These are phyloP conservation scores for Andrena flavipes DNA, from an alignment of 2,888 invertebrate genomes.

Conservation along the genomic window DNA sequence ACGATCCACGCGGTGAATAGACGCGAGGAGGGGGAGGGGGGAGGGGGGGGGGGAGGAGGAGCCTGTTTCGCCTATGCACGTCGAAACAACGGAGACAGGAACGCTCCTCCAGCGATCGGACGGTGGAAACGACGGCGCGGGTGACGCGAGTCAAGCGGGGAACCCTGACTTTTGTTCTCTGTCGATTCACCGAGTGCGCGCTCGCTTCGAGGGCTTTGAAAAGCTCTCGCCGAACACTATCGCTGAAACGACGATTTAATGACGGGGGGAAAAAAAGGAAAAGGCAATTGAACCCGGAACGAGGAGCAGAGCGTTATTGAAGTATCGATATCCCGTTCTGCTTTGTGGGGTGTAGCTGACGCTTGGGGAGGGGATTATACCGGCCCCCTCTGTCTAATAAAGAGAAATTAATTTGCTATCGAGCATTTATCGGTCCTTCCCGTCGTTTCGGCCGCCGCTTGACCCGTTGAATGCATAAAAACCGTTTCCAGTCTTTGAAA, in stretches of 20 bases:
- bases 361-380: not conserved
- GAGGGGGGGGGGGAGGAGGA: too few relatives aligned
- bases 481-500: conserved; percentile 37
- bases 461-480: conserved; percentile 22
- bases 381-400: conserved; percentile 31
- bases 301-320: conserved; percentile 22
- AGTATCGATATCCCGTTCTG: conserved; percentile 43
- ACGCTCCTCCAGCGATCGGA: not conserved
- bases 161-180: conserved; percentile 13
- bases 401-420: conserved; percentile 52
- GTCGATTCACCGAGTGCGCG: conserved; percentile 1
- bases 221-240: conserved; percentile 33
- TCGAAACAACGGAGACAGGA: too few relatives aligned
- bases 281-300: conserved; percentile 42
- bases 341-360: not conserved
- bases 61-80: too few relatives aligned
- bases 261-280: conserved; percentile 5
- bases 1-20: not conserved
- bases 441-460: not conserved
- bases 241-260: conserved; percentile 42
- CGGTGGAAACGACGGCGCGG: conserved; percentile 26
- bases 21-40: not conserved
- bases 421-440: not conserved
- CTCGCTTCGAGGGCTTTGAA: conserved; percentile 41
- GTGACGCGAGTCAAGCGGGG: conserved; percentile 35